Percentiles rank a stretch among this genome's conserved stretches.
Evolutionary conservation across 2,113 vertebrate genomes (phyloP).

Genomic region (Peucedramus taeniatus): DNA sequence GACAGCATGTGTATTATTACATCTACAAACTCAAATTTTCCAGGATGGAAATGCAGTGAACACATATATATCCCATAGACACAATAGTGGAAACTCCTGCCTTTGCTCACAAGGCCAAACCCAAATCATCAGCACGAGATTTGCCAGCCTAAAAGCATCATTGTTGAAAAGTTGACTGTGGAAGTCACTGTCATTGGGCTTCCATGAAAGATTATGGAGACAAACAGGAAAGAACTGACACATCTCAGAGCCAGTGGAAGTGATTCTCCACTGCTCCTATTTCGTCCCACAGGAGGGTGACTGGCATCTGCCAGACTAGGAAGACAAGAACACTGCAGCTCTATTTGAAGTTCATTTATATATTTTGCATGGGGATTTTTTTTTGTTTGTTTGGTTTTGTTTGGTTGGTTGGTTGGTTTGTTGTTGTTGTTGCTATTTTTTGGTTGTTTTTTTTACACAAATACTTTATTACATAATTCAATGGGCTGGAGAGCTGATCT

Average conservation of each 20-base stretch:
- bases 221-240: not conserved
- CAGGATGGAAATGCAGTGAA: not conserved
- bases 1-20: not conserved
- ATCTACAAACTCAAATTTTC: not conserved
- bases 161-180: not conserved
- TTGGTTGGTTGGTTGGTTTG: no score
- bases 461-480: not conserved
- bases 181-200: not conserved
- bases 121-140: not conserved
- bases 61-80: not conserved
- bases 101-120: not conserved
- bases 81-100: not conserved
- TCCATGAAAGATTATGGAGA: not conserved
- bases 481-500: not conserved
- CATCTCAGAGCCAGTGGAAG: not conserved
- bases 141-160: not conserved
- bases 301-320: not conserved
- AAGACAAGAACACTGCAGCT: not conserved
- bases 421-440: not conserved
- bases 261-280: not conserved
- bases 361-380: not conserved
- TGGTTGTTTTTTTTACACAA: not conserved
- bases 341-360: not conserved
- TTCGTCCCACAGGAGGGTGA: not conserved
- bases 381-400: not conserved